These are phyloP conservation scores for Mirounga angustirostris DNA, from an alignment of 2,113 vertebrate genomes.

Conservation along the genomic window DNA sequence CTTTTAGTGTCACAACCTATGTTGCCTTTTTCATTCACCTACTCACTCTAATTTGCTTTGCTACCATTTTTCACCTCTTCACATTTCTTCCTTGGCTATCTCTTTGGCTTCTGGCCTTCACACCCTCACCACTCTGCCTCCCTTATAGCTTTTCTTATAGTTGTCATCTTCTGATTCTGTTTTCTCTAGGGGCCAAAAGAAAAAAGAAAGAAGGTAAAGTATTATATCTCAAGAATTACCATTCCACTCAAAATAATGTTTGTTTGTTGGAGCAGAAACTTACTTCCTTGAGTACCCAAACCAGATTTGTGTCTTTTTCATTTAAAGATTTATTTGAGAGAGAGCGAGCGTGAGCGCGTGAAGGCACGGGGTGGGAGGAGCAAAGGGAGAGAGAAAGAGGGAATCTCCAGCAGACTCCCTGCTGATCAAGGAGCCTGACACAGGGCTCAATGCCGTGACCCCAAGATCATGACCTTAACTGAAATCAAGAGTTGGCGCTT, in stretches of 20 bases:
- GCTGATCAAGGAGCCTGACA: not conserved
- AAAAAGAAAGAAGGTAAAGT: not conserved
- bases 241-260: not conserved
- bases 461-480: not conserved
- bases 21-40: not conserved
- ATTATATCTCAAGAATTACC: not conserved
- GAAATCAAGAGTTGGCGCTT: not conserved
- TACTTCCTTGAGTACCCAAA: not conserved
- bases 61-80: not conserved
- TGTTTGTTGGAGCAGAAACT: not conserved
- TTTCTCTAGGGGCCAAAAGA: not conserved
- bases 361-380: not conserved
- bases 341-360: fast-evolving
- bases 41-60: not conserved
- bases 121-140: not conserved
- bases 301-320: not conserved
- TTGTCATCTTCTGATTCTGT: not conserved
- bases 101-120: not conserved
- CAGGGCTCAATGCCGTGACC: not conserved
- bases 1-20: not conserved
- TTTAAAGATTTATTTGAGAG: not conserved
- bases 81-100: constrained; percentile 2
- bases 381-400: not conserved
- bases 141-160: not conserved
- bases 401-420: not conserved